Percentiles rank a stretch among this genome's conserved stretches.
These are phyloP conservation scores for Xylota segnis DNA, from an alignment of 2,888 invertebrate species.

Conservation along the genomic window DNA sequence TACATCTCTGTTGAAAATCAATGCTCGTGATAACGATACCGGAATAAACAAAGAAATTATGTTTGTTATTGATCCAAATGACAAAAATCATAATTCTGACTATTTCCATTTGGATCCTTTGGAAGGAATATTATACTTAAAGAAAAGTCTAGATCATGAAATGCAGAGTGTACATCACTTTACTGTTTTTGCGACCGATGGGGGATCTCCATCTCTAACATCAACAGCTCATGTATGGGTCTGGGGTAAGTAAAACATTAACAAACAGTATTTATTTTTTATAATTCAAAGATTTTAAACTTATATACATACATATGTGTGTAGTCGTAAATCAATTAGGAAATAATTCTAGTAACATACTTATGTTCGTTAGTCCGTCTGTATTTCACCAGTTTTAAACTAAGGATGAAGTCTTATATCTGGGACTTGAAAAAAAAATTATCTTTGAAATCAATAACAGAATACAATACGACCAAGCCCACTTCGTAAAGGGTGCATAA, in stretches of 20 bases:
- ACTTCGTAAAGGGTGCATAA: no score
- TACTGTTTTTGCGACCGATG: conserved; percentile 92
- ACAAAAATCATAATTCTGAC: conserved; percentile 86
- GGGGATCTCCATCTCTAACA: conserved; percentile 92
- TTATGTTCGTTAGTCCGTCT: no score
- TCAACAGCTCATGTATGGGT: conserved; percentile 94
- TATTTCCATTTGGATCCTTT: conserved; percentile 91
- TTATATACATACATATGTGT: no score
- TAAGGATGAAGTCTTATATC: no score
- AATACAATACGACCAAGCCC: no score
- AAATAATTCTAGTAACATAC: no score
- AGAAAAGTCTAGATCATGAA: conserved; percentile 93
- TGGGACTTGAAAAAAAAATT: no score
- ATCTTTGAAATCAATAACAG: no score
- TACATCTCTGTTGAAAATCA: conserved; percentile 89
- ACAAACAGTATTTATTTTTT: conserved; percentile 1
- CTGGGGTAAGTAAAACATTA: conserved; percentile 85
- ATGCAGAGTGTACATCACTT: conserved; percentile 90
- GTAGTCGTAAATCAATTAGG: no score
- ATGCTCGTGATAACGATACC: conserved; percentile 91
- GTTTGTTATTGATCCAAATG: conserved; percentile 89
- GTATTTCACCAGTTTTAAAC: no score
- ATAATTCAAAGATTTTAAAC: background rate
- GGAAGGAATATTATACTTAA: conserved; percentile 91
- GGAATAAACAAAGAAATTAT: conserved; percentile 88